These are phyloP conservation scores for Pachyuromys duprasi DNA, from an alignment of 2,797 vertebrate genomes.

Conservation along the genomic window DNA sequence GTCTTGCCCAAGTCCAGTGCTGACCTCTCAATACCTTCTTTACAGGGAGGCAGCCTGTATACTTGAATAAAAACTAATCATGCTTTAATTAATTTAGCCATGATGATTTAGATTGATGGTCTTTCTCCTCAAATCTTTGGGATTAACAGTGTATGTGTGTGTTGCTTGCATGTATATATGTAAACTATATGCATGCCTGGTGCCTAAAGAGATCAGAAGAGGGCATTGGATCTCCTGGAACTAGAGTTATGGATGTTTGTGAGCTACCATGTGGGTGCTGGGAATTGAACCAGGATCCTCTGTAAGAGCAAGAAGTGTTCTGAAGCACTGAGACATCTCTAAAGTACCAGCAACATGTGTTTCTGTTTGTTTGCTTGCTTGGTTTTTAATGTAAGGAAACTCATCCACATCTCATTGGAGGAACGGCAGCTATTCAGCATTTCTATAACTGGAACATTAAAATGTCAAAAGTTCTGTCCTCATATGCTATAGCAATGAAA, in stretches of 20 bases:
- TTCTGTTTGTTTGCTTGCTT: neutral
- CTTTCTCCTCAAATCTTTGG: neutral
- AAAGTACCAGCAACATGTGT: neutral
- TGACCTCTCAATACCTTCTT: neutral
- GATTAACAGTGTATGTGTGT: neutral
- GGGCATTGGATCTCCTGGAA: neutral
- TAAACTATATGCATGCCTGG: neutral
- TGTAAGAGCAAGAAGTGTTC: neutral
- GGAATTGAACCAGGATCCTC: neutral
- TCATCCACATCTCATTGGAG: neutral
- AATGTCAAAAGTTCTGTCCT: neutral
- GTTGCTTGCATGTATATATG: neutral
- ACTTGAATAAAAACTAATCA: neutral
- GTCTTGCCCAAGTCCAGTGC: neutral
- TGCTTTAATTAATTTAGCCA: neutral
- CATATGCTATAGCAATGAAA: neutral
- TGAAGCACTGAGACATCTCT: neutral
- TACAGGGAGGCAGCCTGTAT: neutral
- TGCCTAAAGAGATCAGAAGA: neutral
- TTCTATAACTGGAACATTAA: neutral
- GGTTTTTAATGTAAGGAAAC: slow-evolving; percentile 25
- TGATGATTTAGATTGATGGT: neutral
- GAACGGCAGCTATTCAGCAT: slow-evolving; percentile 16
- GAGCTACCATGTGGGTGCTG: neutral
- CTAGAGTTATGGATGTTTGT: neutral